Evolutionary conservation across 2,888 invertebrate species (phyloP).

Genomic region (Mongoloraphidia duomilia): DNA sequence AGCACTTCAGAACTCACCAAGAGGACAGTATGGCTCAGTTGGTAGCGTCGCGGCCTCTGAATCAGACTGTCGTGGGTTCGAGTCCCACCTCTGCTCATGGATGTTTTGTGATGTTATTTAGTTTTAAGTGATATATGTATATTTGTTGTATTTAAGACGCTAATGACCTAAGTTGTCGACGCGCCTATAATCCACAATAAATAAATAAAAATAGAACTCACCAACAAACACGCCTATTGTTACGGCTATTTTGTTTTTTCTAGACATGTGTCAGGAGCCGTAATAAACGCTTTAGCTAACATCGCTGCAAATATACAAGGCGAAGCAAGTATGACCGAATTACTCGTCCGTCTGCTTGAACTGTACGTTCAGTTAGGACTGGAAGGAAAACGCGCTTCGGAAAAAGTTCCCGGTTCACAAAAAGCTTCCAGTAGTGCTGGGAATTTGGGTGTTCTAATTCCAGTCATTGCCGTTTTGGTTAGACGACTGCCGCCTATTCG

Average conservation of each 20-base stretch:
- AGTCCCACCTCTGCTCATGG: too few species aligned
- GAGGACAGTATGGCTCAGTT: too few species aligned
- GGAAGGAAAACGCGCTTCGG: slow-evolving; percentile 90
- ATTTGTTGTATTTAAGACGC: too few species aligned
- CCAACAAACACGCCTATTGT: too few species aligned
- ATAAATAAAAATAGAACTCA: too few species aligned
- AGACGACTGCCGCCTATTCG: slow-evolving; percentile 78
- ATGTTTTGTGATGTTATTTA: too few species aligned
- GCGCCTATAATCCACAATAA: too few species aligned
- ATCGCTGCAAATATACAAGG: slow-evolving; percentile 90
- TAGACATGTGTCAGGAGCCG: slow-evolving; percentile 83
- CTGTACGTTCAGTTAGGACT: slow-evolving; percentile 95
- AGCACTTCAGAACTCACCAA: too few species aligned
- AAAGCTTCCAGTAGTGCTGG: slow-evolving; percentile 93
- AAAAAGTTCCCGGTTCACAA: slow-evolving; percentile 64
- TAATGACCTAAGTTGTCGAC: too few species aligned
- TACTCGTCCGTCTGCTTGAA: slow-evolving; percentile 80
- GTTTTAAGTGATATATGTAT: too few species aligned
- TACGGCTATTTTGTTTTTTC: slow-evolving; percentile 9
- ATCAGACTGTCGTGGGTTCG: too few species aligned
- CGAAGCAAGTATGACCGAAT: slow-evolving; percentile 67
- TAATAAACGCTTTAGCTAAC: slow-evolving; percentile 91
- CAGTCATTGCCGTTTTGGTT: slow-evolving; percentile 85
- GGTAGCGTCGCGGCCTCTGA: too few species aligned
- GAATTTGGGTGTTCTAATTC: slow-evolving; percentile 92